These are phyloP conservation scores for Cirrhinus molitorella DNA, from an alignment of 2,797 vertebrate genomes.

Conservation along the genomic window DNA sequence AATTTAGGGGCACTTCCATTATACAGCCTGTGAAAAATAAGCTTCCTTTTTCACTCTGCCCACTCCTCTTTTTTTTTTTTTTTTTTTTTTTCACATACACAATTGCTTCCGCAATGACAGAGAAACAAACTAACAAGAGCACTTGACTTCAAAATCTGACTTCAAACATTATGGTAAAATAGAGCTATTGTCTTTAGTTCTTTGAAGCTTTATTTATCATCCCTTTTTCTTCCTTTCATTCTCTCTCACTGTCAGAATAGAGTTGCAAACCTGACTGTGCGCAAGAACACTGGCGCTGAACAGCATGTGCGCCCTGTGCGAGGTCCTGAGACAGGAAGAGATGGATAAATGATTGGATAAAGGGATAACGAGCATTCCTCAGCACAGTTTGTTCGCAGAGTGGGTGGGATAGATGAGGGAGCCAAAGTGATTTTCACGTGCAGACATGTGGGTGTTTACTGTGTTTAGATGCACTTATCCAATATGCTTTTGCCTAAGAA, in stretches of 20 bases:
- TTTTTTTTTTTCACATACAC: constrained; percentile 1
- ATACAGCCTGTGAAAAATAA: constrained; percentile 15
- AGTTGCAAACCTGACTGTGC: background rate
- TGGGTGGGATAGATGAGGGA: constrained; percentile 10
- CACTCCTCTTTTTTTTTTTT: constrained; percentile 5
- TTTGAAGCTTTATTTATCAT: background rate
- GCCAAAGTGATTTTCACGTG: background rate
- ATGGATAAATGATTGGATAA: constrained; percentile 34
- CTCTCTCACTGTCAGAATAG: background rate
- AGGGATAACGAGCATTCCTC: constrained; percentile 21
- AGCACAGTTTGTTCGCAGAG: constrained; percentile 11
- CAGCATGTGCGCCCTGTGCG: background rate
- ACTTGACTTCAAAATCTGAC: constrained; percentile 18
- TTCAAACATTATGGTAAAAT: constrained; percentile 17
- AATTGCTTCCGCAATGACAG: background rate
- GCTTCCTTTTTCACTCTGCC: background rate
- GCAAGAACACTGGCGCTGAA: background rate
- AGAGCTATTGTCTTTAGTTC: background rate
- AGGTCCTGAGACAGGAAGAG: constrained; percentile 42
- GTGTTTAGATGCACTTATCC: constrained; percentile 64
- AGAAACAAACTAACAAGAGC: constrained; percentile 27
- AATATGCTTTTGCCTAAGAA: too few relatives aligned
- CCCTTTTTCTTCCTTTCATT: background rate
- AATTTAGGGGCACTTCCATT: constrained; percentile 23
- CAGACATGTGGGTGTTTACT: constrained; percentile 61